Evolutionary conservation across 2,113 vertebrate species (phyloP), one percentile per base, ranked within the genome.

Genomic region (Harpagus bidentatus): DNA sequence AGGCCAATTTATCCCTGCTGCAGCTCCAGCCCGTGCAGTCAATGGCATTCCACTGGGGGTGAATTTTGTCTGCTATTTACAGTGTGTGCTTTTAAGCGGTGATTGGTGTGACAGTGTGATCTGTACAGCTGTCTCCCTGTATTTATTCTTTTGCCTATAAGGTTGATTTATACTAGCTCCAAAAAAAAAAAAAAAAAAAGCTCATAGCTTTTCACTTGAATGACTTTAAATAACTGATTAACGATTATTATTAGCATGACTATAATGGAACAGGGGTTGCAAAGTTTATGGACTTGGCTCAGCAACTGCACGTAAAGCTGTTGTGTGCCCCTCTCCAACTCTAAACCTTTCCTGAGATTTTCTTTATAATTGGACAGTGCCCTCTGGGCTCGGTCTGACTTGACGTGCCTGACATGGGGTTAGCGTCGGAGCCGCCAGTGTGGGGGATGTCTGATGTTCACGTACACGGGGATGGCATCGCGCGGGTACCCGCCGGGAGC

Each of bases 121-220:
- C 94, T 88, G 91, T 97, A 95, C 94, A 97, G 95, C 97, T 98
- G 96, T 97, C 97, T 97, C 65, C 70, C 93, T 95, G 76, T 95
- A 97, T 98, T 98, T 97, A 98, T 97, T 97, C 93, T 97, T 96
- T 97, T 96, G 92, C 96, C 91, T 95, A 48, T 94, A 94, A 94
- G 66, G 88, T 95, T 97, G 97, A 98, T 96, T 86, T 97, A 97
- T 95, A 70, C 55, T 14, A 83, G 58, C 86, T 62, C 67, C 3
- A 72, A 79, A 85, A 72, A 65, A 63, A 56, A 45, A 59, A 42
- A 42, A 63, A 45, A 78, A 50, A 77, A 71, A 70, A 4, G 6
- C 85, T 88, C 69, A 29, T 8, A 87, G 92, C 78, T 97, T 96
- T 97, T 96, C 89, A 56, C 23, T 77, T n/a, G 87, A 91, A 85